Percentiles rank a stretch among this genome's conserved stretches.
These are phyloP conservation scores for Hippocampus comes DNA, from an alignment of 2,113 vertebrate species.

Conservation along the genomic window DNA sequence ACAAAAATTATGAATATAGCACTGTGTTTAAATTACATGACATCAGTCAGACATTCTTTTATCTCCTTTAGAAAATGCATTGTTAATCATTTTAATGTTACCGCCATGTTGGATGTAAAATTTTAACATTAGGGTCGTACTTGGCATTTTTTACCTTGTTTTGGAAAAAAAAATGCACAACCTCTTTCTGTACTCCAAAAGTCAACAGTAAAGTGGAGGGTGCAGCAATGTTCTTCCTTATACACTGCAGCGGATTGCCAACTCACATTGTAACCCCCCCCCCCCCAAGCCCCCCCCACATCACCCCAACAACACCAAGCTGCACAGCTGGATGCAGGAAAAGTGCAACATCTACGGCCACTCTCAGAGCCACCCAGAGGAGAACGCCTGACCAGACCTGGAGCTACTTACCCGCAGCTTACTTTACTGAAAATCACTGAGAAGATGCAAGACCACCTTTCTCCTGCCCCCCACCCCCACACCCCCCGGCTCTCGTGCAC, in stretches of 20 bases:
- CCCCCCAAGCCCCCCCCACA: too few relatives aligned
- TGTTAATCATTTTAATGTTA: neutral
- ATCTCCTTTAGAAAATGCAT: too few relatives aligned
- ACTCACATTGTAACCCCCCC: neutral
- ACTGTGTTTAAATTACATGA: neutral
- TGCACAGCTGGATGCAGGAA: conserved; percentile 20
- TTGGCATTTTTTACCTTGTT: too few relatives aligned
- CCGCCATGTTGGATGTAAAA: neutral
- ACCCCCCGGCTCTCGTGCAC: conserved; percentile 32
- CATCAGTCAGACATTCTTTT: neutral
- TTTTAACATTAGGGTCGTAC: neutral
- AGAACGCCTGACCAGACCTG: neutral
- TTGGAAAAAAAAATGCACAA: neutral
- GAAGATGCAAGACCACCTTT: neutral
- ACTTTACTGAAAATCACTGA: conserved; percentile 30
- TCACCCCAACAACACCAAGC: neutral
- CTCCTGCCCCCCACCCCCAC: neutral
- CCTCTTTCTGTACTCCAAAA: conserved; percentile 7
- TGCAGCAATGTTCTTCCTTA: neutral
- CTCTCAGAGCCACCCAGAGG: conserved; percentile 11
- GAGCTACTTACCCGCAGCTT: neutral
- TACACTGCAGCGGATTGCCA: neutral
- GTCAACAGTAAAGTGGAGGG: conserved; percentile 33
- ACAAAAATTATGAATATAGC: neutral
- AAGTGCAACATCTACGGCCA: conserved; percentile 3